Conservation (phyloP, 2,797 vertebrate genomes). For the Chaunax sp. region DNA sequence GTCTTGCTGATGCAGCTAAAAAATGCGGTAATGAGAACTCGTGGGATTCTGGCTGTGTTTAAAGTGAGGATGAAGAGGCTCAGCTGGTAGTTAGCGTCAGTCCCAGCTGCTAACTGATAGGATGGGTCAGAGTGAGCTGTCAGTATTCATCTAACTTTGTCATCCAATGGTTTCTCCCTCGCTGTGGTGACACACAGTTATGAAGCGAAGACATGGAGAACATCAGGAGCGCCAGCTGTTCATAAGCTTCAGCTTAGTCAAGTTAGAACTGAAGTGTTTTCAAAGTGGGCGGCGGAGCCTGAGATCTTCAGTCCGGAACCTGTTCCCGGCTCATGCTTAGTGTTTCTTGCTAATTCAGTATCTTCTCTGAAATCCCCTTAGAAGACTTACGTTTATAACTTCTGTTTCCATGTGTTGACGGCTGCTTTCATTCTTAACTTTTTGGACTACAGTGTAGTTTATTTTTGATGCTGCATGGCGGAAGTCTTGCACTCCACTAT, state of each 20-base stretch:
- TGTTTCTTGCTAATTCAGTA: no score
- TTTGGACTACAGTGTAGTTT: no score
- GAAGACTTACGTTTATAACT: no score
- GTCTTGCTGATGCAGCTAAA: conserved; percentile 31
- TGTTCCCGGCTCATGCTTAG: no score
- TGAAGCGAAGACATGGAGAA: neutral
- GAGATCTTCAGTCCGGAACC: neutral
- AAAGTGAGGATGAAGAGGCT: neutral
- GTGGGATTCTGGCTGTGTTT: conserved; percentile 3
- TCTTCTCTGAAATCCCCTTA: no score
- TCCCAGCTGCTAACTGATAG: conserved; percentile 38
- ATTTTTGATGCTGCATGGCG: no score
- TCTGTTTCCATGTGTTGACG: no score
- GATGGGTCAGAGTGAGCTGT: neutral
- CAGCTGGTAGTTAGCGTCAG: conserved; percentile 15
- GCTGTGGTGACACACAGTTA: neutral
- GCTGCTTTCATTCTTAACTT: no score
- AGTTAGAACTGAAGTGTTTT: neutral
- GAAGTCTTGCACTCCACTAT: no score
- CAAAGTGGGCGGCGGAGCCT: no score
- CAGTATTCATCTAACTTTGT: conserved; percentile 9
- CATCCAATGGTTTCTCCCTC: neutral
- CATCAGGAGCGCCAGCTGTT: conserved; percentile 1
- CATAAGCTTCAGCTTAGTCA: neutral
- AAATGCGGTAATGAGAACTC: conserved; percentile 23